Conservation (phyloP, 1,140 invertebrate species). For the Dendrolimus kikuchii region DNA sequence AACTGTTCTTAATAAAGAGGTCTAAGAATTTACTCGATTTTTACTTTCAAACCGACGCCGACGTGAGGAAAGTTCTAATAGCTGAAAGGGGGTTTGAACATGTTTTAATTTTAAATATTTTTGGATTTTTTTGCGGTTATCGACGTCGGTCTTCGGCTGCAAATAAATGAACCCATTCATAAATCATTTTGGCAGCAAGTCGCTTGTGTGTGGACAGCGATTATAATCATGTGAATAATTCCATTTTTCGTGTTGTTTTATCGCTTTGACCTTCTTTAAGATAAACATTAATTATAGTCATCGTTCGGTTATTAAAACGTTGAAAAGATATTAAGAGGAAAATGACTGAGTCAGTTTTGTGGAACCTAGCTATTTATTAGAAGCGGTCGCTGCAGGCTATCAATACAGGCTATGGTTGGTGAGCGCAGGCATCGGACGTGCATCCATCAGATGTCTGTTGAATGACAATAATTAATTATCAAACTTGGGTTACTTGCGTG, state of each 20-base stretch:
- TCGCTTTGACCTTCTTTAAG: too few relatives aligned
- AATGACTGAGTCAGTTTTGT: background rate
- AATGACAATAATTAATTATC: slow-evolving; percentile 9
- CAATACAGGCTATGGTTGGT: slow-evolving; percentile 10
- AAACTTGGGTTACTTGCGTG: slow-evolving; percentile 12
- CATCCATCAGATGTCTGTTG: slow-evolving; percentile 16
- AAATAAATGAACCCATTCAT: too few relatives aligned
- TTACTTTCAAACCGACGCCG: slow-evolving; percentile 17
- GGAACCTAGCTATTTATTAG: slow-evolving; percentile 16
- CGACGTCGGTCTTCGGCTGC: too few relatives aligned
- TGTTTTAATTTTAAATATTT: background rate
- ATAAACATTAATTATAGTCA: too few relatives aligned
- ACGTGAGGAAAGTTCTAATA: slow-evolving; percentile 11
- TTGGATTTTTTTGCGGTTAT: background rate
- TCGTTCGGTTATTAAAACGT: too few relatives aligned
- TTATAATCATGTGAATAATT: too few relatives aligned
- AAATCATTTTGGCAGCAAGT: too few relatives aligned
- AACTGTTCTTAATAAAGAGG: slow-evolving; percentile 32
- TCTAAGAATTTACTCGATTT: slow-evolving; percentile 24
- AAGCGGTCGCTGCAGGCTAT: slow-evolving; percentile 15
- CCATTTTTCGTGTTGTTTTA: too few relatives aligned
- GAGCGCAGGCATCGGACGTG: slow-evolving; percentile 10
- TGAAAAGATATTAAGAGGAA: too few relatives aligned
- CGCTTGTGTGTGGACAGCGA: too few relatives aligned
- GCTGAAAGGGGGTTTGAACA: slow-evolving; percentile 1